Evolutionary conservation across 2,113 vertebrate genomes (phyloP).

Genomic region (Saccopteryx bilineata): DNA sequence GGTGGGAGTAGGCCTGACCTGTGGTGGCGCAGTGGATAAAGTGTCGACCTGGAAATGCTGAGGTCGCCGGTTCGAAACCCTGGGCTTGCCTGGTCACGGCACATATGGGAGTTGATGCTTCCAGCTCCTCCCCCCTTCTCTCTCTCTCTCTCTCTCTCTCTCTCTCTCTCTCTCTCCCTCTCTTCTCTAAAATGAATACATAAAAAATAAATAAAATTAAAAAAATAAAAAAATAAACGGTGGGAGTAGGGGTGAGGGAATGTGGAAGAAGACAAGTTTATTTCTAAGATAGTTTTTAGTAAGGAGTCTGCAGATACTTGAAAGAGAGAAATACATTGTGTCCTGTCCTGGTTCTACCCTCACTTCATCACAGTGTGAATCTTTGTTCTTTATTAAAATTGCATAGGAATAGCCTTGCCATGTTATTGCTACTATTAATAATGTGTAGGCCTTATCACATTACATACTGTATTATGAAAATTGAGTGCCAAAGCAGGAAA

Average conservation of each 20-base stretch:
- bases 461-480: constrained; percentile 38
- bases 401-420: constrained; percentile 33
- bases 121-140: too few relatives aligned
- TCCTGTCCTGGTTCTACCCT: constrained; percentile 3
- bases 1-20: neutral
- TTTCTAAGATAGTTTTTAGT: neutral
- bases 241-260: rapidly evolving
- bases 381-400: constrained; percentile 18
- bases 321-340: neutral
- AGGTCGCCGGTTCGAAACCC: too few relatives aligned
- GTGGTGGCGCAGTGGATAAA: too few relatives aligned
- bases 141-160: too few relatives aligned
- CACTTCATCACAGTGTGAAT: neutral
- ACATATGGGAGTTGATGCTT: too few relatives aligned
- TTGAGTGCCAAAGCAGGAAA: neutral
- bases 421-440: neutral
- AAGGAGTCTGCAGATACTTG: neutral
- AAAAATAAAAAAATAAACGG: neutral
- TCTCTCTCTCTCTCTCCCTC: too few relatives aligned
- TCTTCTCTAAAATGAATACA: too few relatives aligned
- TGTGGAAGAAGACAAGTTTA: too few relatives aligned
- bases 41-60: too few relatives aligned
- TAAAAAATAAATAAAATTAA: too few relatives aligned
- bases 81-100: too few relatives aligned
- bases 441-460: neutral